Base-by-base conservation (phyloP, 35 echinoderm and acorn worm species). In the Acanthaster planci region DNA sequence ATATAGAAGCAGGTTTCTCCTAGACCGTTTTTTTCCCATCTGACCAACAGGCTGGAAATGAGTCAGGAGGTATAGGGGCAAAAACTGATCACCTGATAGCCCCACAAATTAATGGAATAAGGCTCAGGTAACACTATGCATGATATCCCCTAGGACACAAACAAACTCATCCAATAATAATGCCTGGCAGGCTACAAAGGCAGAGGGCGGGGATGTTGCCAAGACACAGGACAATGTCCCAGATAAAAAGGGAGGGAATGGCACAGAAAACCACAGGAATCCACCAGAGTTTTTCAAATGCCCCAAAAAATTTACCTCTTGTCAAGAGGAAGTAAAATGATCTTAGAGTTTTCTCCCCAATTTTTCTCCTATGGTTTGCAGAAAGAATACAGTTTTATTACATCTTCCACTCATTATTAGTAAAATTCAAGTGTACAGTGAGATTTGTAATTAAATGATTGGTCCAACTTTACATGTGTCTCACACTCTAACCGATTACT, bases 101-200 rank as follows among this genome's bases (percentile, higher is more conserved):
- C 21, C 14, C 34, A 26, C 30, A 26, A 72, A 72, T 72, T 72
- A 72, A 72, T 72, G 64, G 64, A 72, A 26, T 72, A 30, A 72
- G 64, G 64, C 26, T 72, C 34, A 10, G 64, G 30, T 72, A 34
- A 26, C 64, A 72, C 64, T 72, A 34, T 21, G 30, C 34, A 72
- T 35, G 64, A 72, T 72, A 72, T 26, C 64, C 64, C 34, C 26
- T 72, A 72, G 64, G 64, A 72, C 34, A 14, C 22, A 6, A 19
- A 26, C 18, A 72, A 60, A 72, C 64, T 72, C 64, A 72, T 72
- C 64, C 23, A 72, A 29, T 72, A 29, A 72, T 72, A 72, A 72
- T 72, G 34, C 64, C 64, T 72, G 7, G 26, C 2, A 72, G 64
- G 64, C 23, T 21, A 72, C 19, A 72, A 18, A 59, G 27, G 19